phyloP scores from a whole-genome alignment of 2,797 vertebrate species.

The Cryptoprocta ferox region DNA sequence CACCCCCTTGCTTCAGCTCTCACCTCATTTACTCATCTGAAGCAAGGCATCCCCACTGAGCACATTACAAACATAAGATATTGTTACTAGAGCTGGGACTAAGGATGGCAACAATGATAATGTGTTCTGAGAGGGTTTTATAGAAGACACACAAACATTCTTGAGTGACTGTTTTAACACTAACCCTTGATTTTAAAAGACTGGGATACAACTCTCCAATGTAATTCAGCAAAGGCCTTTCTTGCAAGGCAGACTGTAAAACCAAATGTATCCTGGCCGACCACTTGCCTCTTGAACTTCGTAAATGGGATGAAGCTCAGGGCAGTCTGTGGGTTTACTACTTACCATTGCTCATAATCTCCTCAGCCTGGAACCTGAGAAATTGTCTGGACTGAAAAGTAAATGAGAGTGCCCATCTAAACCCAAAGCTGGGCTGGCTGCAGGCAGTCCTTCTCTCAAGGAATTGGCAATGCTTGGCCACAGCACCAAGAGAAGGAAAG shows the following conservation, averaged over 20 bases:
- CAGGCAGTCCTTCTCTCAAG: neutral
- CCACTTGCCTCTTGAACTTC: neutral
- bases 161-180: neutral
- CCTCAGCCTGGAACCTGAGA: neutral
- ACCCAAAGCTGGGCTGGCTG: neutral
- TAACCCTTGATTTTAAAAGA: neutral
- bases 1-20: neutral
- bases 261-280: neutral
- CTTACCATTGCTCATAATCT: neutral
- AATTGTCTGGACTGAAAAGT: neutral
- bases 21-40: neutral
- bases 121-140: neutral
- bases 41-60: neutral
- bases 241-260: neutral
- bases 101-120: neutral
- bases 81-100: neutral
- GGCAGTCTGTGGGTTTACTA: neutral
- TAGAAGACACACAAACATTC: neutral
- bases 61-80: neutral
- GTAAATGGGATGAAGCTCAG: neutral
- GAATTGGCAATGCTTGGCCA: neutral
- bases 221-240: neutral
- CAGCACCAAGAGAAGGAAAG: neutral
- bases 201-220: neutral
- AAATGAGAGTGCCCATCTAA: neutral